phyloP scores from a whole-genome alignment of 2,888 invertebrate species.

The Mactromeris polynyma region DNA sequence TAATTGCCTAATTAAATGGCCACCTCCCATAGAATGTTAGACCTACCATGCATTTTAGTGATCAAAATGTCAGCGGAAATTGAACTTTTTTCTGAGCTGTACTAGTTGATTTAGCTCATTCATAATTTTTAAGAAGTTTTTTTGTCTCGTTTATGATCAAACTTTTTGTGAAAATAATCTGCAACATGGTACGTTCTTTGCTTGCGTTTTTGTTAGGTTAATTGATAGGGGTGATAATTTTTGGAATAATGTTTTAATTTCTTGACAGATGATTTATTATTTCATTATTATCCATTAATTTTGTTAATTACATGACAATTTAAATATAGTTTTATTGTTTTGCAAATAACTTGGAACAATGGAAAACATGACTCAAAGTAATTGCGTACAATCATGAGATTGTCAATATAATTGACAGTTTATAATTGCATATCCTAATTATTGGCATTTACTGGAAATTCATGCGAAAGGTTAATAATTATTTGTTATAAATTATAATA shows the following conservation, averaged over 20 bases:
- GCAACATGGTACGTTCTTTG: not conserved
- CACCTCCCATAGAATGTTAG: not conserved
- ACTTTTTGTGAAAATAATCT: not conserved
- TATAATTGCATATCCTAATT: no score
- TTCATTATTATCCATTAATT: constrained; percentile 19
- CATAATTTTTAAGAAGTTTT: not conserved
- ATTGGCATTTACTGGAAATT: no score
- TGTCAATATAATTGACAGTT: not conserved
- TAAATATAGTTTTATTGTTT: not conserved
- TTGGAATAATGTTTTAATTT: not conserved
- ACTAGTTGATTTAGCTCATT: constrained; percentile 6
- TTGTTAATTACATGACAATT: not conserved
- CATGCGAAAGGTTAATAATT: no score
- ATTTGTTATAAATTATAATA: no score
- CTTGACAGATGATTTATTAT: not conserved
- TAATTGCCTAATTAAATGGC: not conserved
- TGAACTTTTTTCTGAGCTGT: not conserved
- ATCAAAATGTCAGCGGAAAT: constrained; percentile 13
- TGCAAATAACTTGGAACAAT: not conserved
- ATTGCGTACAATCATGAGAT: not conserved
- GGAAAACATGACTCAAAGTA: not conserved
- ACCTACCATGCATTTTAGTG: not conserved
- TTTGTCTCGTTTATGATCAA: not conserved
- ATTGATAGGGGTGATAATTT: not conserved
- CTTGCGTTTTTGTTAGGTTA: not conserved